phyloP scores from a whole-genome alignment of 2,113 vertebrate genomes.

The Thomomys bottae region DNA sequence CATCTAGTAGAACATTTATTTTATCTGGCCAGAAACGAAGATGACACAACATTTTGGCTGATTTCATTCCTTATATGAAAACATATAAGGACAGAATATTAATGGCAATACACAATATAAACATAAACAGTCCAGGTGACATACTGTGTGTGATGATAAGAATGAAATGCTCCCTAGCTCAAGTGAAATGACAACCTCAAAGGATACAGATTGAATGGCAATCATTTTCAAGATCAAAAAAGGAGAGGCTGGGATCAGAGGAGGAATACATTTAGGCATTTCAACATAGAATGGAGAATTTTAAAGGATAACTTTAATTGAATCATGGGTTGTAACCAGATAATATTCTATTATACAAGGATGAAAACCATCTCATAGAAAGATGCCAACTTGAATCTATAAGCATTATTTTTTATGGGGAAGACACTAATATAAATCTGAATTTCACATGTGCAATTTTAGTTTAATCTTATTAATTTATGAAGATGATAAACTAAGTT shows the following conservation, averaged over 20 bases:
- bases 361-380: slow-evolving; percentile 72
- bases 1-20: slow-evolving; percentile 81
- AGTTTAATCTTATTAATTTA: slow-evolving; percentile 68
- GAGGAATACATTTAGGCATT: slow-evolving; percentile 74
- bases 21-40: slow-evolving; percentile 83
- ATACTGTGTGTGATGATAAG: slow-evolving; percentile 79
- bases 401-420: slow-evolving; percentile 72
- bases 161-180: slow-evolving; percentile 72
- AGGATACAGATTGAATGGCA: slow-evolving; percentile 81
- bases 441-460: slow-evolving; percentile 46
- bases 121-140: slow-evolving; percentile 63
- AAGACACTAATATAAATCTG: slow-evolving; percentile 52
- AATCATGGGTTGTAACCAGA: slow-evolving; percentile 78
- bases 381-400: slow-evolving; percentile 9
- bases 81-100: slow-evolving; percentile 81
- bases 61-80: too few relatives aligned
- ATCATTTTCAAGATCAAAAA: slow-evolving; percentile 78
- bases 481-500: slow-evolving; percentile 65
- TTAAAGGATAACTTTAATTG: slow-evolving; percentile 82
- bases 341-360: slow-evolving; percentile 70
- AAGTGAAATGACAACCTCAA: slow-evolving; percentile 79
- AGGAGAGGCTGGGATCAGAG: slow-evolving; percentile 74
- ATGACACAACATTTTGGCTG: slow-evolving; percentile 78
- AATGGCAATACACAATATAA: slow-evolving; percentile 72
- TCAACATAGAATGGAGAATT: slow-evolving; percentile 73